Conservation (phyloP, 1,140 invertebrate species). For the Papilio glaucus region DNA sequence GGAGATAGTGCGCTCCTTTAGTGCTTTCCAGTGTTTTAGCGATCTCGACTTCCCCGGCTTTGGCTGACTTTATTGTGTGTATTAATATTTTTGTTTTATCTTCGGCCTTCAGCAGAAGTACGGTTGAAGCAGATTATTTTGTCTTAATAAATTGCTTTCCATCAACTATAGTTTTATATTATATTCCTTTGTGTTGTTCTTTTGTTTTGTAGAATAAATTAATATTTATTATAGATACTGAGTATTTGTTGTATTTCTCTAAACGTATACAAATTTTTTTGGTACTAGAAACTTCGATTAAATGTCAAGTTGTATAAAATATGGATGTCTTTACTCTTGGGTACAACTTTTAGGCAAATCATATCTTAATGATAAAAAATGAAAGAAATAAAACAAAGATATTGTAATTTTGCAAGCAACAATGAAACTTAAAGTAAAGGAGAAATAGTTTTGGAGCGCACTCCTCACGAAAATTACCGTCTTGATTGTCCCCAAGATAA, state of each 20-base stretch:
- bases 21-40: conserved; percentile 51
- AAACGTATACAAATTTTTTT: too few species aligned
- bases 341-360: neutral
- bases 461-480: conserved; percentile 71
- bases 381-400: conserved; percentile 39
- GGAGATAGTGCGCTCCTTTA: conserved; percentile 50
- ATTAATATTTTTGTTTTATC: conserved; percentile 38
- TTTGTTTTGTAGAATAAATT: too few species aligned
- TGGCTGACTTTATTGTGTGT: conserved; percentile 27
- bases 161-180: conserved; percentile 15
- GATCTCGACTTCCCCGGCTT: conserved; percentile 36
- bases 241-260: too few species aligned
- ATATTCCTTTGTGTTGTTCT: neutral
- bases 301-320: neutral
- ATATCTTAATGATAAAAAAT: conserved; percentile 15
- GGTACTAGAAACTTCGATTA: neutral
- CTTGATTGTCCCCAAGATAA: conserved; percentile 75
- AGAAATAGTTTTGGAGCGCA: conserved; percentile 65
- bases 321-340: neutral
- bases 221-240: too few species aligned
- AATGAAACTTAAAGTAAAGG: conserved; percentile 56
- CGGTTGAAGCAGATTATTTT: neutral
- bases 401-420: conserved; percentile 47
- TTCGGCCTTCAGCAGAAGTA: conserved; percentile 3
- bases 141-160: conserved; percentile 21